Evolutionary conservation across 2,797 vertebrate species (phyloP), one percentile per base, ranked within the genome.

Genomic region (Poecile montanus): DNA sequence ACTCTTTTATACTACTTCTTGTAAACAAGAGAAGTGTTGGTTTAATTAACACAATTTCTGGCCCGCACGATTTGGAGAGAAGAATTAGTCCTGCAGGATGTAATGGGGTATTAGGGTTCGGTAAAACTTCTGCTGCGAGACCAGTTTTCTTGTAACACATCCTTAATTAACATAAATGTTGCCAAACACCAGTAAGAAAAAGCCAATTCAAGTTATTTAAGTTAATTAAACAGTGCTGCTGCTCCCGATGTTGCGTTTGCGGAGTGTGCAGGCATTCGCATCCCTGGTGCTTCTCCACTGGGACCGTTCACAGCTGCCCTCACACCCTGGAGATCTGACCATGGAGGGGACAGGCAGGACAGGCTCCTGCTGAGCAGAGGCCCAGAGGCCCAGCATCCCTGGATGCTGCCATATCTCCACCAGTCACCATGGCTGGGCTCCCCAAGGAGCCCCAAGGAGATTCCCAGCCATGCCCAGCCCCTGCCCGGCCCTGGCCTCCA

Each of bases 371-470:
- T 0, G 0, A 45, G 38, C 32, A 72, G 27, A 29, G 10, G 1
- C 27, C 16, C 1, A 0, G 27, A 26, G 10, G 1, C 27, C 16
- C 1, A 0, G 4, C 2, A 4, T 22, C 57, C 1, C 29, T 16
- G 2, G 2, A 4, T 2, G 2, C 16, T 3, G 2, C 47, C 21
- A 18, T 29, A 20, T 9, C 38, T 38, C 20, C 0, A 0, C 10
- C n/a, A 10, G 2, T 3, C 10, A 38, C 36, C 3, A 0, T 1
- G 32, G 6, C 56, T n/a, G 45, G 7, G 19, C 27, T 47, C 16
- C 6, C 20, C 0, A 0, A 8, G 2, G 0, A 8, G 2, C 16
- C 25, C 8, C 2, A 0, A 1, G 10, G n/a, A 56, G 16, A 27
- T 2, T 0, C 50, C 3, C 1, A 1, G 38, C 8, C 1, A 0